Evolutionary conservation across 2,888 invertebrate genomes (phyloP).

Genomic region (Drosophila flavopinicola): DNA sequence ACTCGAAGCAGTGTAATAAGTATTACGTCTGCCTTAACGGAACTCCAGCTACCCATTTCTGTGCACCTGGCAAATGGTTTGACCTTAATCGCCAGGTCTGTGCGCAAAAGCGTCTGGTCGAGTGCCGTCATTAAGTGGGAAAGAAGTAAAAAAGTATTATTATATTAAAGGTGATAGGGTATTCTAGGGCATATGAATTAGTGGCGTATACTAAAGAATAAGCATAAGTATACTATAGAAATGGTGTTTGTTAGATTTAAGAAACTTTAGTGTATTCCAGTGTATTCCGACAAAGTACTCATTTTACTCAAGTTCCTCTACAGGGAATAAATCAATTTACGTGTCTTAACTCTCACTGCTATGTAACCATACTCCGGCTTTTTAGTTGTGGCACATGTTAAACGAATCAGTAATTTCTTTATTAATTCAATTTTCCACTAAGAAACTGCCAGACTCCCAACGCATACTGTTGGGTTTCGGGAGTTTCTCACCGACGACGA

Average conservation of each 20-base stretch:
- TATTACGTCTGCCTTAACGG: constrained; percentile 53
- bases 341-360: not conserved
- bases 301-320: constrained; percentile 1
- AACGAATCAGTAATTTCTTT: constrained; percentile 35
- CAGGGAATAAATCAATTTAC: constrained; percentile 35
- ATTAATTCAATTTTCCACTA: constrained; percentile 36
- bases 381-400: constrained; percentile 23
- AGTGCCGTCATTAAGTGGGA: constrained; percentile 16
- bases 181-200: constrained; percentile 13
- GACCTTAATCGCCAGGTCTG: constrained; percentile 44
- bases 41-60: constrained; percentile 41
- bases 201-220: constrained; percentile 29
- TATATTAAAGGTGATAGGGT: constrained; percentile 30
- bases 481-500: not conserved
- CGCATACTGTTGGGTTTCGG: not conserved
- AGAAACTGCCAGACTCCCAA: constrained; percentile 28
- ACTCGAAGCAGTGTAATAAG: constrained; percentile 50
- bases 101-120: constrained; percentile 21
- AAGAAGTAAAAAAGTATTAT: not conserved
- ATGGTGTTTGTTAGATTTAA: constrained; percentile 23
- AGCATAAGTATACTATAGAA: constrained; percentile 9
- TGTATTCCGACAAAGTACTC: constrained; percentile 4
- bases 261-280: constrained; percentile 10
- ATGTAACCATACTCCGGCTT: constrained; percentile 10
- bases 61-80: constrained; percentile 59